Evolutionary conservation across 2,113 vertebrate genomes (phyloP), one percentile per base, ranked within the genome.

Genomic region (Mionectes macconnelli): DNA sequence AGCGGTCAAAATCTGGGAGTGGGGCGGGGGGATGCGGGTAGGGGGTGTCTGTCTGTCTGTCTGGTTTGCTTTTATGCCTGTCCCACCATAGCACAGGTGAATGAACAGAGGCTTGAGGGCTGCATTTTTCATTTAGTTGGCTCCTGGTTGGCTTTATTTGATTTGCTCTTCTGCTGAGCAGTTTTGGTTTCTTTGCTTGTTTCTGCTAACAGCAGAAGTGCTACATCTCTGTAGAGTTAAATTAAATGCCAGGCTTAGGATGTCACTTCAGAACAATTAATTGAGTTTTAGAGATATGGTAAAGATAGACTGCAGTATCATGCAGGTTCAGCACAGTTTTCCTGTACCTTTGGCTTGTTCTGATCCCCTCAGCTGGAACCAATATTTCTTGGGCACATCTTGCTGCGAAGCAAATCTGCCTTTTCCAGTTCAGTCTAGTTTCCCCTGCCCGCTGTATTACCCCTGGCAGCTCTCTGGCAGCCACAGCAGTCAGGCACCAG

Each of bases 211-310:
- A 87, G 69, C 28, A 66, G 55, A 89, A 60, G 52, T 37, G 27
- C 18, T n/a, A 1, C 0, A 0, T 53, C 23, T 45, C 55, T 60
- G 13, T 18, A 14, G 39, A 72, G 12, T 63, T 75, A 66, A 79
- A 76, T 68, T 30, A 76, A 74, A 55, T 55, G 39, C 35, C 52
- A 82, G 30, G 35, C 25, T 87, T 81, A 52, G 14, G 53, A 22
- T 31, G 28, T 18, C 7, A n/a, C 50, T 56, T 53, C 45, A 49
- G 45, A 66, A 28, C 19, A 60, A 74, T 30, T 66, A 64, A 44
- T n/a, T 4, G 5, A 62, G 31, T 62, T 88, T 69, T n/a, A 31
- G 53, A 72, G 59, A 20, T 28, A 45, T 0, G 14, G n/a, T 49
- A 82, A 75, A 85, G 70, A 30, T 21, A 57, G 35, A 42, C 35